A percentile compares a stretch with the other conserved stretches of the same genome.
phyloP scores from a whole-genome alignment of 1,140 invertebrate species.

The Scylla paramamosain region DNA sequence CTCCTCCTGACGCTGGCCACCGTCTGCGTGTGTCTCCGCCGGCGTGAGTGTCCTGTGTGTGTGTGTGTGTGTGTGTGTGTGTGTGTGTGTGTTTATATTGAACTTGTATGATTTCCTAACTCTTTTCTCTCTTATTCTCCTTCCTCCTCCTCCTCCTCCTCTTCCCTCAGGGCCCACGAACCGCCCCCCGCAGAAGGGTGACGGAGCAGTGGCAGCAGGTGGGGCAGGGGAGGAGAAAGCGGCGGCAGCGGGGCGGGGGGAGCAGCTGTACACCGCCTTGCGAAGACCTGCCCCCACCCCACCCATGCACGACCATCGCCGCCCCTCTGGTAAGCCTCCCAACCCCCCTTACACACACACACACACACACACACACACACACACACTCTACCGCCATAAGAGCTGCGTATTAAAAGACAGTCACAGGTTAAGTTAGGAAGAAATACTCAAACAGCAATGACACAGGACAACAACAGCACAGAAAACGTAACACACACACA shows the following conservation, averaged over 20 bases:
- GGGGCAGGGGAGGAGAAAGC: neutral
- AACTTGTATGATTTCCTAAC: neutral
- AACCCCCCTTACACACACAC: neutral
- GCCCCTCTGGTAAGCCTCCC: neutral
- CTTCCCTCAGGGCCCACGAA: neutral
- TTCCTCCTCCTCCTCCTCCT: neutral
- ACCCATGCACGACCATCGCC: slow-evolving; percentile 28
- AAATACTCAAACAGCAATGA: neutral
- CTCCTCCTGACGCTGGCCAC: slow-evolving; percentile 54
- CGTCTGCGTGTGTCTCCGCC: slow-evolving; percentile 50
- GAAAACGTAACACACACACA: no score
- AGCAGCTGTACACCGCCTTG: slow-evolving; percentile 41
- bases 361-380: neutral
- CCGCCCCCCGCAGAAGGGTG: neutral
- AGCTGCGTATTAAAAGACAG: neutral
- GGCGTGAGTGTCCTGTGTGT: slow-evolving; percentile 41
- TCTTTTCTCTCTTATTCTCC: neutral
- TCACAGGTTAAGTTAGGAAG: neutral
- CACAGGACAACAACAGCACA: no score
- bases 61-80: neutral
- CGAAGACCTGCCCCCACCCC: slow-evolving; percentile 43
- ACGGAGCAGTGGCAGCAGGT: neutral
- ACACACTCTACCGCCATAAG: neutral
- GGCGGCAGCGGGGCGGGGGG: slow-evolving; percentile 25
- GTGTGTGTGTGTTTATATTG: neutral